Evolutionary conservation across 2,797 vertebrate genomes (phyloP), one percentile per base, ranked within the genome.

Genomic region (Halcyon chelicuti): DNA sequence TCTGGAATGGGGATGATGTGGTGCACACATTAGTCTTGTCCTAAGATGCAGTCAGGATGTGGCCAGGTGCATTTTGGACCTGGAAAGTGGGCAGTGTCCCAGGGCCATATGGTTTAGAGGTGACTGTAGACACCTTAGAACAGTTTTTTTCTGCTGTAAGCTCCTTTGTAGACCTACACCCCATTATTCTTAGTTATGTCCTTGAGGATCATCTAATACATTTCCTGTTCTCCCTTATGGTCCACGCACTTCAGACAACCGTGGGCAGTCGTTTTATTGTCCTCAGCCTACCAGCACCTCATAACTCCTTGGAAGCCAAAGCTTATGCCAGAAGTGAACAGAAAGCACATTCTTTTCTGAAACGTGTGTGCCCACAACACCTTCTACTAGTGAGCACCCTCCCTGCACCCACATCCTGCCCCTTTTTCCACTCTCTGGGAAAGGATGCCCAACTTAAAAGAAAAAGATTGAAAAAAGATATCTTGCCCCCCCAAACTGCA

Each of bases 251-350:
- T 57, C 3, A 54, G 79, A 68, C 58, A 70, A 77, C 52, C 6
- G 23, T 19, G 74, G 52, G 86, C 73, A 73, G 35, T 70, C 60
- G 52, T 86, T 90, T 90, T 47, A 73, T 91, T 93, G 92, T 92
- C 83, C 90, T 72, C 67, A 67, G 54, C 44, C 42, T 68, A 65
- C 73, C 82, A 39, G 46, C 96, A 88, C 90, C 90, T 96, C 79
- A 3, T 86, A 84, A 94, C 52, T 88, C 85, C 72, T 35, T 40
- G 51, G 46, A 35, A 94, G 77, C 42, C 47, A 23, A 74, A 65
- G 47, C 61, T 82, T 21, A 86, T 72, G 86, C 85, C 93, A 93
- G 85, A 74, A 92, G 51, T 0, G 79, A 94, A 75, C 62, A 88
- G 91, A 86, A 95, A 79, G 55, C 44, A 52, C 67, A 22, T 94